Evolutionary conservation across 92 coral and sea anemone genomes (phyloP).

Genomic region (Porites cylindrica): DNA sequence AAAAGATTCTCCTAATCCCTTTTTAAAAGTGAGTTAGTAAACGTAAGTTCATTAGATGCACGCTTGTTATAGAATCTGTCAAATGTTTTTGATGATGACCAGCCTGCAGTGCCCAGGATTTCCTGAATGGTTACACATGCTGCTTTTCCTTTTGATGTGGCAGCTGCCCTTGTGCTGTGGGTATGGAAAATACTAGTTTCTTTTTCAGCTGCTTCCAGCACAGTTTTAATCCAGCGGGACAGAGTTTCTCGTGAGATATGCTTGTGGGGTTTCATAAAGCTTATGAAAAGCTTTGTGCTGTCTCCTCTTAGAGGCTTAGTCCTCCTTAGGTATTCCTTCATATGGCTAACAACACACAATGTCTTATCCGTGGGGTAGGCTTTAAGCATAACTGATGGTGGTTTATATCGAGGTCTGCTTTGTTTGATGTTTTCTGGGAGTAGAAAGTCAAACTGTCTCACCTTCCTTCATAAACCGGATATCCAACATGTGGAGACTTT

Average conservation of each 20-base stretch:
- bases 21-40: conserved; percentile 9
- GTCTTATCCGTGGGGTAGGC: conserved; percentile 49
- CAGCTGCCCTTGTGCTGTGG: conserved; percentile 81
- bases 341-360: conserved; percentile 50
- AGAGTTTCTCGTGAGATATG: conserved; percentile 30
- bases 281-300: conserved; percentile 55
- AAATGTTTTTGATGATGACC: conserved; percentile 76
- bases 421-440: conserved; percentile 54
- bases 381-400: conserved; percentile 43
- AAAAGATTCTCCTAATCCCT: neutral
- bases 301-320: conserved; percentile 54
- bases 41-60: conserved; percentile 7
- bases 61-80: conserved; percentile 73
- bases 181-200: conserved; percentile 63
- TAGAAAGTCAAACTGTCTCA: conserved; percentile 17
- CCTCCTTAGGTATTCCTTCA: conserved; percentile 40
- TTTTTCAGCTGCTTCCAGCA: conserved; percentile 48
- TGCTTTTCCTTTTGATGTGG: conserved; percentile 65
- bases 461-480: conserved; percentile 49
- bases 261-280: conserved; percentile 51
- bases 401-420: conserved; percentile 22
- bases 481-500: conserved; percentile 57
- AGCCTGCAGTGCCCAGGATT: conserved; percentile 74
- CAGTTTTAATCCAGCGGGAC: conserved; percentile 53
- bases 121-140: conserved; percentile 72